These are phyloP conservation scores for Neoscelio sp. DNA, from an alignment of 2,888 invertebrate genomes.

Conservation along the genomic window DNA sequence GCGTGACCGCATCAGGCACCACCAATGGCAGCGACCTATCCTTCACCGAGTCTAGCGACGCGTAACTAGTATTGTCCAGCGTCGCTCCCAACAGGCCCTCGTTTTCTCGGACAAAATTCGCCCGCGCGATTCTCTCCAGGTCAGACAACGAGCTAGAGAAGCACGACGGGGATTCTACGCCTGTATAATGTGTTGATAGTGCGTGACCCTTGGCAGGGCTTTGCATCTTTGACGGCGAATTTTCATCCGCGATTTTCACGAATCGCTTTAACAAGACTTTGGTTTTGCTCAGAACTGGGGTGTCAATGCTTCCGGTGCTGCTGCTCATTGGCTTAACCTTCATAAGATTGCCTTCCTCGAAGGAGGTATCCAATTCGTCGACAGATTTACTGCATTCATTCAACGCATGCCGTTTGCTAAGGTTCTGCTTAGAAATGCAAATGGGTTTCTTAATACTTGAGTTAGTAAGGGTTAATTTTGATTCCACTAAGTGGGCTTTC, in stretches of 20 bases:
- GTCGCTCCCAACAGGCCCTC: background rate
- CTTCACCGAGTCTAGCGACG: too few relatives aligned
- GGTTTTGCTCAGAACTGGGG: constrained; percentile 36
- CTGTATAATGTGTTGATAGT: too few relatives aligned
- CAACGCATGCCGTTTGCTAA: constrained; percentile 74
- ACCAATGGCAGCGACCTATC: too few relatives aligned
- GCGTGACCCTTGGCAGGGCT: background rate
- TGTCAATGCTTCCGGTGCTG: constrained; percentile 78
- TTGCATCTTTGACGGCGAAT: constrained; percentile 47
- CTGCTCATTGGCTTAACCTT: constrained; percentile 78
- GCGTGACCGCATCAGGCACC: constrained; percentile 57
- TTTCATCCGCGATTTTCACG: constrained; percentile 54
- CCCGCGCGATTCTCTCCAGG: constrained; percentile 7
- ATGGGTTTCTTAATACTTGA: too few relatives aligned
- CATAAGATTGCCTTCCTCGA: constrained; percentile 75
- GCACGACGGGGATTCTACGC: too few relatives aligned
- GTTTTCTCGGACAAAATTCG: constrained; percentile 38
- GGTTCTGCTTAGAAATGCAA: constrained; percentile 68
- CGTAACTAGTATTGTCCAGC: too few relatives aligned
- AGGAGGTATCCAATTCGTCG: constrained; percentile 78
- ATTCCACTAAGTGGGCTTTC: too few relatives aligned
- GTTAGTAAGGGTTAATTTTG: too few relatives aligned
- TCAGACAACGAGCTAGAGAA: constrained; percentile 18
- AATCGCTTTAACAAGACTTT: constrained; percentile 50
- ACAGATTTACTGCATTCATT: constrained; percentile 80